Base-by-base conservation (phyloP, 2,888 invertebrate species). In the Lobophora halterata region DNA sequence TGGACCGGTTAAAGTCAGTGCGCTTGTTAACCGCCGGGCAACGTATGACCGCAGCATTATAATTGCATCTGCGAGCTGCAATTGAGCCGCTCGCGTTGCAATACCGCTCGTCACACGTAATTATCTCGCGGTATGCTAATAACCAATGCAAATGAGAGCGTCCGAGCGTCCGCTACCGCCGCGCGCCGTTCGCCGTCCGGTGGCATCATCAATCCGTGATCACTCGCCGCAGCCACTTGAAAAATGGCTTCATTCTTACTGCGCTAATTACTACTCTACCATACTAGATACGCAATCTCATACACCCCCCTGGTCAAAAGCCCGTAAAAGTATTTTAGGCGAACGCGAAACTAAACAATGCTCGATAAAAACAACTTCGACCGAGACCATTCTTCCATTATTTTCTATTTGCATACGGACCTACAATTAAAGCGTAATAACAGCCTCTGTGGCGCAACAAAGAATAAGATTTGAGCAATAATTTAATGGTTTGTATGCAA, bases 401-500 rank as follows among this genome's bases (percentile, higher is more conserved):
- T 72, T 79, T 76, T 77, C 76, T 80, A 86, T 86, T 86, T 82
- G 81, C 85, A 86, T 85, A 80, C 79, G 67, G 74, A 68, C 68
- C 72, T 83, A 72, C 78, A 85, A 87, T 86, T 87, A 87, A 80
- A 75, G 76, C 66, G 70, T 86, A 85, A 87, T 85, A 83, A 78
- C 79, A 78, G 78, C 74, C 77, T 80, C 77, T 71, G 79, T 83
- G 77, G 79, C 67, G 86, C 77, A 86, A 85, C 85, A 82, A 77
- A 82, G 86, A 86, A 85, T 87, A 79, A 83, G 79, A 86, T 86
- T 86, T 83, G 75, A 85, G 85, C 81, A 87, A 85, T 87, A 85
- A 87, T 85, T 81, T 85, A 83, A 87, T 86, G 83, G 85, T 79
- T 79, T 80, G 82, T 86, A 87, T 86, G 86, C 85, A 87, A 87